Base-by-base conservation (phyloP, 2,113 vertebrate species). In the Carlito syrichta region DNA sequence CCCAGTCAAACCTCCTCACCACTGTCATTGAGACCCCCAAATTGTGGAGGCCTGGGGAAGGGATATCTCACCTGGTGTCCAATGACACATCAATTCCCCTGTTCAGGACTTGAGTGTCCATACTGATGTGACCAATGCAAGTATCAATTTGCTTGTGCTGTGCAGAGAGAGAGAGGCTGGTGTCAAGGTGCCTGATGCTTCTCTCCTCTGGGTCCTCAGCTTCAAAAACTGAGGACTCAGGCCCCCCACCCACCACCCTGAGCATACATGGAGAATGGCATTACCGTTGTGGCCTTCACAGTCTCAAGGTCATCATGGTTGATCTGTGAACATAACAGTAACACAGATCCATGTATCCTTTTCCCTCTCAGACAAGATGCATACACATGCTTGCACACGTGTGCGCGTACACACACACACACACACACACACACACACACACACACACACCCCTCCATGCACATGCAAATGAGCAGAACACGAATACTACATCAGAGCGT, bases 251-350 rank as follows among this genome's bases (percentile, higher is more conserved):
- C n/a, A n/a, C n/a, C n/a, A 17, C 12, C 83, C 69, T n/a, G 12
- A 8, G 6, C 52, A 20, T 1, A 30, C 54, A 11, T 16, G 25
- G 20, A 32, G 38, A 81, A 32, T 50, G 54, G 38, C 22, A 62
- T 93, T 60, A 86, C 91, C 73, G 40, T 0, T 0, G 0, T 0
- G 5, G 0, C 0, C 27, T 3, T 8, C 8, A 35, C 0, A 10
- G 0, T 0, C 1, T 27, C 0, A 0, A 0, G 0, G 16, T 0
- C 0, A 7, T 0, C 0, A 40, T 0, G 0, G 16, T 1, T 0
- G 4, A 0, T 2, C 96, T 85, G 71, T 66, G 38, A 38, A 38
- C 35, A 22, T 48, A 50, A 82, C 32, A 66, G 20, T 27, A 27
- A 73, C 2, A 11, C 45, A 60, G 27, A 9, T 20, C 30, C 3